phyloP scores from a whole-genome alignment of 23 tunicate genomes.

The Halocynthia roretzi region DNA sequence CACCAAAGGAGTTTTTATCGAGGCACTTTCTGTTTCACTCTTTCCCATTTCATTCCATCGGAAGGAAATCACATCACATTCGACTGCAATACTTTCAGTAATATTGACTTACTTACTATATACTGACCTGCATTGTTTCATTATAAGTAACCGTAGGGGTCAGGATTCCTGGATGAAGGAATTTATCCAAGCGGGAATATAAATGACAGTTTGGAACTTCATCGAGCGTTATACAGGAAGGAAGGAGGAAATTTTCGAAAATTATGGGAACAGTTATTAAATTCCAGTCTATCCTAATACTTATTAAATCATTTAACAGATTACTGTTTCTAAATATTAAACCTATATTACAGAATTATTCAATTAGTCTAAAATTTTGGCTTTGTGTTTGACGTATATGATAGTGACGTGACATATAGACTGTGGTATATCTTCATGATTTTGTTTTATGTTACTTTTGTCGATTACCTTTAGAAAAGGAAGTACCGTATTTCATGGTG shows the following conservation, averaged over 20 bases:
- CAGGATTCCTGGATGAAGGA: no score
- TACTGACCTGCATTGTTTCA: not conserved
- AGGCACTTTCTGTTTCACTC: constrained; percentile 24
- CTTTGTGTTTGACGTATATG: no score
- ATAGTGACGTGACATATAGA: not conserved
- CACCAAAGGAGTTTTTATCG: constrained; percentile 55
- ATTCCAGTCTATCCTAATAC: no score
- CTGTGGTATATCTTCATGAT: not conserved
- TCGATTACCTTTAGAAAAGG: constrained; percentile 29
- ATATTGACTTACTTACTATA: not conserved
- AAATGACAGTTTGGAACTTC: no score
- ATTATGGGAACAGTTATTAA: no score
- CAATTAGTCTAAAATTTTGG: no score
- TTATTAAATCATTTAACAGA: no score
- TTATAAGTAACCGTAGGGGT: no score
- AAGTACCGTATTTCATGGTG: constrained; percentile 35
- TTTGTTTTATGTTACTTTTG: not conserved
- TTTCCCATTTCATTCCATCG: constrained; percentile 36
- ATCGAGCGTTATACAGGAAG: no score
- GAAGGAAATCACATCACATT: constrained; percentile 10
- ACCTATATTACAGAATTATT: not conserved
- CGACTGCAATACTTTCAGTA: constrained; percentile 55
- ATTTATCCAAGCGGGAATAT: no score
- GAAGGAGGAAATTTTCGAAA: no score
- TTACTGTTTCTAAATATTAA: not conserved